Conservation (phyloP, 1,140 invertebrate genomes). For the Bilobella aurantiaca region DNA sequence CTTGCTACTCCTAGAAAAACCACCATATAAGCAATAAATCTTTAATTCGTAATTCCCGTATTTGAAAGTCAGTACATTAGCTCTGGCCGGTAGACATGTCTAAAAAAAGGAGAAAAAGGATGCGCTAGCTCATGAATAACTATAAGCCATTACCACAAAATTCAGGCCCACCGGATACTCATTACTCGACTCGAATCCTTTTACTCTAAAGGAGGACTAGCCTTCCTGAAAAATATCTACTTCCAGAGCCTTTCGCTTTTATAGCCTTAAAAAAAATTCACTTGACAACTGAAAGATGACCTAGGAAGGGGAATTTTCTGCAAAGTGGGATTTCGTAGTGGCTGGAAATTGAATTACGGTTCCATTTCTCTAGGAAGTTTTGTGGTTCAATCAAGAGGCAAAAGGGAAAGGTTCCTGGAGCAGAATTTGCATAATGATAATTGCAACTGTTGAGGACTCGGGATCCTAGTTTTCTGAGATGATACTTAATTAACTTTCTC, state of each 20-base stretch:
- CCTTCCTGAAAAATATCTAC: background rate
- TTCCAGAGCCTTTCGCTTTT: background rate
- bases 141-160: background rate
- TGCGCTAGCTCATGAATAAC: background rate
- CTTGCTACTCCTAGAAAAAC: background rate
- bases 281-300: background rate
- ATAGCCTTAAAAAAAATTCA: background rate
- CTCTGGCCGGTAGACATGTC: background rate
- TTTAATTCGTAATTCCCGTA: background rate
- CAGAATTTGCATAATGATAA: background rate
- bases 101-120: background rate
- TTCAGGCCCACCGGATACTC: background rate
- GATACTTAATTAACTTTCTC: background rate
- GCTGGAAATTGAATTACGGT: too few relatives aligned
- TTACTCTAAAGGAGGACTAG: background rate
- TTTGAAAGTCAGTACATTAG: background rate
- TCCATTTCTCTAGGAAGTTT: background rate
- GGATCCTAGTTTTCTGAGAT: background rate
- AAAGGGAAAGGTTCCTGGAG: background rate
- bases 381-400: background rate
- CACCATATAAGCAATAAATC: background rate
- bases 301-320: background rate
- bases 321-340: background rate
- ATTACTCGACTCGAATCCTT: background rate
- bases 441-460: background rate